Conservation (phyloP, 2,797 vertebrate genomes). For the Enteromius afrohamiltoni region DNA sequence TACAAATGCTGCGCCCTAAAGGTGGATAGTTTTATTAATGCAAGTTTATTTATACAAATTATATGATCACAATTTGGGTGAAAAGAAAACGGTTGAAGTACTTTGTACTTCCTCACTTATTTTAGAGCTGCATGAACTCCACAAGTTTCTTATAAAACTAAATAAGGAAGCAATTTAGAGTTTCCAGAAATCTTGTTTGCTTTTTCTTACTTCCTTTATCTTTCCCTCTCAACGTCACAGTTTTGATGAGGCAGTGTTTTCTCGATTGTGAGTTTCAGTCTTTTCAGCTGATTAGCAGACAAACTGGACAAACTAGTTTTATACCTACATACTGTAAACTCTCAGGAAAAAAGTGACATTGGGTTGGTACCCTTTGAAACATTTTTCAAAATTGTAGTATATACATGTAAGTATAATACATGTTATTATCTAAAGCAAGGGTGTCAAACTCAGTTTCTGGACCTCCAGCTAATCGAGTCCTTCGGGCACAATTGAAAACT, state of each 20-base stretch:
- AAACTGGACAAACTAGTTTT: conserved; percentile 28
- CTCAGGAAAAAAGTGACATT: neutral
- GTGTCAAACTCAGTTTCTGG: too few relatives aligned
- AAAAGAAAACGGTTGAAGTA: neutral
- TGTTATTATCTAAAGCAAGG: neutral
- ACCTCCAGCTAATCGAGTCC: too few relatives aligned
- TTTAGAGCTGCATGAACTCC: neutral
- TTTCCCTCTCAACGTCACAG: neutral
- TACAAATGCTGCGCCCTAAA: too few relatives aligned
- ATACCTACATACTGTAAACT: neutral
- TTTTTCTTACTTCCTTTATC: neutral
- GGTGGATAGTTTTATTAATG: neutral
- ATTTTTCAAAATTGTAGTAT: neutral
- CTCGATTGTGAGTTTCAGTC: neutral
- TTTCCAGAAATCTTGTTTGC: neutral
- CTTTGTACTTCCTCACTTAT: too few relatives aligned
- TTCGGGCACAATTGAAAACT: too few relatives aligned
- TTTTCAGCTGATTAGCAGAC: conserved; percentile 25
- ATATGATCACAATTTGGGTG: neutral
- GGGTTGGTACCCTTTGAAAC: neutral
- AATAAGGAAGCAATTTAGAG: neutral
- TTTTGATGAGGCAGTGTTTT: neutral
- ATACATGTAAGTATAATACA: neutral
- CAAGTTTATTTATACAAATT: neutral
- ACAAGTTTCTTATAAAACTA: neutral